Base-by-base conservation (phyloP, 2,797 vertebrate genomes). In the Pseudomugil tenellus region DNA sequence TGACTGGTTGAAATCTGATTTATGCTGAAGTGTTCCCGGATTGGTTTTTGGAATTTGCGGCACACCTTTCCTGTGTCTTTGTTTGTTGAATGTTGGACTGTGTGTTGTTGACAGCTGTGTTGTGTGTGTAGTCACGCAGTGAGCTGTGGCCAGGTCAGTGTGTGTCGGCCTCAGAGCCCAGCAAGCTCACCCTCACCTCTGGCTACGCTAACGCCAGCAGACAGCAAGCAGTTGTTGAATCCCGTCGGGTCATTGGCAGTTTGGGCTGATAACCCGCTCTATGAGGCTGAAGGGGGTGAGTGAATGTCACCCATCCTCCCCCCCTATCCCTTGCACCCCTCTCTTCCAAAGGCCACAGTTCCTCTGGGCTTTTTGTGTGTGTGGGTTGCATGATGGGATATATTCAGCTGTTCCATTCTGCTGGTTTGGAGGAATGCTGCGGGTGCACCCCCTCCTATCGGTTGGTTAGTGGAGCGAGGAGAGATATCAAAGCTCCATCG, bases 391-490 rank as follows among this genome's bases (percentile, higher is more conserved):
- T 92, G 81, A 91, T 92, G 93, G 90, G 90, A 83, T 94, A 90
- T 85, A 84, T 84, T 89, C 85, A 86, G 80, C 80, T 87, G 91
- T 94, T 95, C 92, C 92, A 64, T 95, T 80, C 89, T 91, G 92
- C 76, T 95, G 93, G 84, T 94, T 95, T 92, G 81, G 79, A 93
- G 95, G 95, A 97, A 97, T 96, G 95, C 93, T 94, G 90, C 80
- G 79, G 87, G 93, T 92, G 89, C 87, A 59, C 84, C 85, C 89
- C 89, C 92, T 87, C 90, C 88, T 90, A 87, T 94, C 92, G 92
- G 91, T 89, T 86, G 94, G 93, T 89, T 87, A 66, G 83, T 92
- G 93, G 91, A 96, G 95, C 95, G 93, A 89, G 91, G 94, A 92
- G 92, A 90, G 83, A 92, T 92, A 90, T 93, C 92, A 93, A 93